Base-by-base conservation (phyloP, 30 jellyfish, hydroid and myxozoan species). In the Aurelia sp. region DNA sequence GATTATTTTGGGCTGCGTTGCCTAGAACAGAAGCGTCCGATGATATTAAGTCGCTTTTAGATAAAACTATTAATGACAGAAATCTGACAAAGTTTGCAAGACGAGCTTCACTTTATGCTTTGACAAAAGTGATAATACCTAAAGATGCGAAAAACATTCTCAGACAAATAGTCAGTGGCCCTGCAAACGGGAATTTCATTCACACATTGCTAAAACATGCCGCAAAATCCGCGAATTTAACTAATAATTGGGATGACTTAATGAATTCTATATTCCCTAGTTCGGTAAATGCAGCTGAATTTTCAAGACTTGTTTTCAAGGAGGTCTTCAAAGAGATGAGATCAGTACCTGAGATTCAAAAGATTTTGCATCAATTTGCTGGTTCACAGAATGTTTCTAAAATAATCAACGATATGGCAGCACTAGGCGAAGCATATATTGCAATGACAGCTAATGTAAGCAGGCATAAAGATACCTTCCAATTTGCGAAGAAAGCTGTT, bases 221-320 rank as follows among this genome's bases (percentile, higher is more conserved):
- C 4, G 9, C 51, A 22, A 37, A 15, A 33, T 69, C 79, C 12
- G 21, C 27, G 35, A 69, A 69, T 13, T 11, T 37, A 40, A 69
- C 62, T 4, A 69, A 37, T 4, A 37, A 44, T 13, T 44, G 55
- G 55, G 55, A 44, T 44, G 10, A 8, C 55, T 0, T 44, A 44
- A 44, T 44, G 8, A 10, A 44, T 44, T 44, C 55, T 9, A 7
- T 44, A 44, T 44, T 44, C 55, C 55, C 55, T 9, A 44, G 55
- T 10, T 44, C 55, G 10, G 3, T 44, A 44, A 69, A 31, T 69
- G 27, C 27, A 6, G 62, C n/a, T 17, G 41, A n/a, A 64, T 17
- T 64, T 21, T 74, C 41, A 13, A 52, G 60, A 27, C 20, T 40
- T 30, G 31, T 74, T 57, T 52, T 52, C 74, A 74, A 74, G 18